These are phyloP conservation scores for Mesitornis unicolor DNA, from an alignment of 2,113 vertebrate genomes.

Conservation along the genomic window DNA sequence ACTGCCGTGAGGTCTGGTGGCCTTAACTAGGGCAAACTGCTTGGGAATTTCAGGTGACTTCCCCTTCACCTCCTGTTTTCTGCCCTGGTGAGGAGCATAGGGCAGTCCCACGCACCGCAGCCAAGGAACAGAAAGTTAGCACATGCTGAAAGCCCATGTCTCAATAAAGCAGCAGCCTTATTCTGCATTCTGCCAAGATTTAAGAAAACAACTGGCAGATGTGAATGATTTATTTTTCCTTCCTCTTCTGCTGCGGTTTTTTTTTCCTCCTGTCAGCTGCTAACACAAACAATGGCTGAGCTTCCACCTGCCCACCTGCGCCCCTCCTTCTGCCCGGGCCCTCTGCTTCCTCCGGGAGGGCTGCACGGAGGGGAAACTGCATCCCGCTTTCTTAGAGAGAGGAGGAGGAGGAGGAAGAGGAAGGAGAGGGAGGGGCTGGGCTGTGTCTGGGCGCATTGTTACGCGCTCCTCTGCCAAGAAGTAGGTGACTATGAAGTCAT, in stretches of 20 bases:
- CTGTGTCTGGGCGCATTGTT: constrained; percentile 35
- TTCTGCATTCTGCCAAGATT: neutral
- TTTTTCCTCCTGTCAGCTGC: constrained; percentile 32
- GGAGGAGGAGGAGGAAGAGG: neutral
- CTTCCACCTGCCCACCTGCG: constrained; percentile 50
- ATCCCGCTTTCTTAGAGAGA: constrained; percentile 34
- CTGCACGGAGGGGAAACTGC: neutral
- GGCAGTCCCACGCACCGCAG: neutral
- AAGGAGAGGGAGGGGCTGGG: neutral
- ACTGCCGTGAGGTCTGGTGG: neutral
- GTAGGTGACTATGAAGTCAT: constrained; percentile 38
- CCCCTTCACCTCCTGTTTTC: neutral
- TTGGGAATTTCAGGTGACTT: neutral
- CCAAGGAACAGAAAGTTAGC: neutral
- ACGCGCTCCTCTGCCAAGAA: constrained; percentile 29
- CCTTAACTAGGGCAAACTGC: neutral
- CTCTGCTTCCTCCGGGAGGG: neutral
- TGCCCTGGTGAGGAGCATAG: neutral
- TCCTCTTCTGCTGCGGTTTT: constrained; percentile 9
- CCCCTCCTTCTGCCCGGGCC: neutral
- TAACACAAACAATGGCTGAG: constrained; percentile 8
- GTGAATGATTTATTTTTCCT: constrained; percentile 36
- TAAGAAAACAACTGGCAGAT: constrained; percentile 32
- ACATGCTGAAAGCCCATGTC: neutral
- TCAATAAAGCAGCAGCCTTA: neutral